Percentiles rank a stretch among this genome's conserved stretches.
Evolutionary conservation across 2,888 invertebrate genomes (phyloP).

Genomic region (Lycophotia porphyrea): DNA sequence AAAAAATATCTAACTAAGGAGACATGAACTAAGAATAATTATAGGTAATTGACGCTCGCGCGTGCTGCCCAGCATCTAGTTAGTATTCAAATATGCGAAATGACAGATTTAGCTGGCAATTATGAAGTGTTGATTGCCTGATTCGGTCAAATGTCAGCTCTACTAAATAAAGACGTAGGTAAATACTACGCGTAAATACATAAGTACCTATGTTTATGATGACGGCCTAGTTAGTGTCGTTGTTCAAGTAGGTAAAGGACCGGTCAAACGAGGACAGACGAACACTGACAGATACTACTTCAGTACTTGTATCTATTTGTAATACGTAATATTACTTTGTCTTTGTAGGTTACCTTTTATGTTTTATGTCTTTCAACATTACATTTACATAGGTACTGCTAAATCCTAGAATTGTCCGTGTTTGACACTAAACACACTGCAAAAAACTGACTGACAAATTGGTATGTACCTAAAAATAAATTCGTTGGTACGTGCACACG

Average conservation of each 20-base stretch:
- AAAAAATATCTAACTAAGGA: background rate
- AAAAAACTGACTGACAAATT: no score
- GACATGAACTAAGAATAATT: background rate
- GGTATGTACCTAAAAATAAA: no score
- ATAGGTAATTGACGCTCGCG: background rate
- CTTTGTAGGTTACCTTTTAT: no score
- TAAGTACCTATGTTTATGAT: background rate
- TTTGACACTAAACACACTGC: no score
- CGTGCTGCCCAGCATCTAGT: background rate
- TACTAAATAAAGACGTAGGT: background rate
- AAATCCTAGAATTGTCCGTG: no score
- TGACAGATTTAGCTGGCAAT: conserved; percentile 19
- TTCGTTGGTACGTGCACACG: no score
- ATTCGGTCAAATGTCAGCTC: conserved; percentile 9
- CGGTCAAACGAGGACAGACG: background rate
- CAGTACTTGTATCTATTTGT: background rate
- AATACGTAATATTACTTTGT: no score
- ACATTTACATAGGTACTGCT: no score
- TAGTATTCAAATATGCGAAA: conserved; percentile 10
- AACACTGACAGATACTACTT: background rate
- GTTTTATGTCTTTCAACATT: no score
- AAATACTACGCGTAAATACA: conserved; percentile 16
- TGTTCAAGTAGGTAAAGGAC: background rate
- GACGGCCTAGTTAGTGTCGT: background rate
- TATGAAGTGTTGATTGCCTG: conserved; percentile 32